Conservation (phyloP, 2,797 vertebrate species). For the Poeciliopsis gracilis region DNA sequence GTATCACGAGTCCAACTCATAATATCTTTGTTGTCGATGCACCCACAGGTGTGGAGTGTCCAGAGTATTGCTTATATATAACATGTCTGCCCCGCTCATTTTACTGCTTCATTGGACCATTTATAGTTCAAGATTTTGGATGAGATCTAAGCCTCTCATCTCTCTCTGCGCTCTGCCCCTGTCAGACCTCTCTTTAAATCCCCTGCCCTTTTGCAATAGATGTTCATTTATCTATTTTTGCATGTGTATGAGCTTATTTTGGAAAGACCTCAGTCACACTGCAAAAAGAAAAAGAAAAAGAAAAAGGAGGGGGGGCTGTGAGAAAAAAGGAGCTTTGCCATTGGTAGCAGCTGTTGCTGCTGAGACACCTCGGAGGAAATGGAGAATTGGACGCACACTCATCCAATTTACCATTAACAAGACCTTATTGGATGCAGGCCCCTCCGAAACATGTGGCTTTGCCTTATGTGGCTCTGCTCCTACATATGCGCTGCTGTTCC, state of each 20-base stretch:
- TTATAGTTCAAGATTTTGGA: conserved; percentile 66
- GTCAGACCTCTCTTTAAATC: conserved; percentile 67
- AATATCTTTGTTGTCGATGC: conserved; percentile 37
- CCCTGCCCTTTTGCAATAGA: conserved; percentile 75
- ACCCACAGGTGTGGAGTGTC: conserved; percentile 29
- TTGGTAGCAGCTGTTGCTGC: conserved; percentile 85
- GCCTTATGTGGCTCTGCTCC: conserved; percentile 71
- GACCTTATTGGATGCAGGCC: conserved; percentile 84
- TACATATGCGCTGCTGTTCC: conserved; percentile 46
- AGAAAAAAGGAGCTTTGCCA: conserved; percentile 70
- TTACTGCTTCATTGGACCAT: conserved; percentile 59
- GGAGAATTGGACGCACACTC: conserved; percentile 85
- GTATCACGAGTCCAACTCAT: conserved; percentile 27
- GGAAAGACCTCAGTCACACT: conserved; percentile 73
- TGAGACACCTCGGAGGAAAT: conserved; percentile 82
- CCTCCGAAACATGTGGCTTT: conserved; percentile 71
- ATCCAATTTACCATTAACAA: conserved; percentile 86
- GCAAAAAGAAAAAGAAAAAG: conserved; percentile 49
- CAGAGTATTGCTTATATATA: conserved; percentile 43
- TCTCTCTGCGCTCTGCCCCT: conserved; percentile 52
- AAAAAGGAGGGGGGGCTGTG: conserved; percentile 53
- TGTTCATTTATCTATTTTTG: conserved; percentile 81
- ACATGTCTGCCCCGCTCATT: conserved; percentile 51
- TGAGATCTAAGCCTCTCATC: conserved; percentile 47
- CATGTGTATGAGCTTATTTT: conserved; percentile 80